Evolutionary conservation across 2,797 vertebrate species (phyloP).

Genomic region (Sphenodon punctatus): DNA sequence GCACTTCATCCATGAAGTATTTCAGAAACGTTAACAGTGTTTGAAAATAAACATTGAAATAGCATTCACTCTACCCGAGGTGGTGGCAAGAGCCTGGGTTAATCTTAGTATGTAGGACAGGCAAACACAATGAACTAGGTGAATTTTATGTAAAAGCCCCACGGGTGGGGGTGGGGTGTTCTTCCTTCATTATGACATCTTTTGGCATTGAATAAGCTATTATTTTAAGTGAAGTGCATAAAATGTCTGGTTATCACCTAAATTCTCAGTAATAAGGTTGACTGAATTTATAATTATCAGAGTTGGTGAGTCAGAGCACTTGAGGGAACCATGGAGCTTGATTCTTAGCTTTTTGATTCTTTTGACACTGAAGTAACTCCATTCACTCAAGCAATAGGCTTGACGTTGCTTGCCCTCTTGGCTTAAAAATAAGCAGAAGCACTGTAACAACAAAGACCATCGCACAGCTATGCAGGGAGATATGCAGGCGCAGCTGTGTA

Average conservation of each 20-base stretch:
- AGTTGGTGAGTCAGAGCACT: background rate
- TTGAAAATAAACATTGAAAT: background rate
- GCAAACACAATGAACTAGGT: background rate
- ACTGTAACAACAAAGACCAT: background rate
- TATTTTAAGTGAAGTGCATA: too few species aligned
- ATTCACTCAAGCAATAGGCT: background rate
- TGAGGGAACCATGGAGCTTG: background rate
- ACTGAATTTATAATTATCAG: too few species aligned
- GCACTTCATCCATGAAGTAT: background rate
- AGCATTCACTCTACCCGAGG: background rate
- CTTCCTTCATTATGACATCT: too few species aligned
- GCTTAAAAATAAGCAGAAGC: background rate
- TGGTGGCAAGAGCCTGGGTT: background rate
- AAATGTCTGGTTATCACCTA: too few species aligned
- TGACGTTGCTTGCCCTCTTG: constrained; percentile 5
- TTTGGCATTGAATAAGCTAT: too few species aligned
- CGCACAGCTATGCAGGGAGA: background rate
- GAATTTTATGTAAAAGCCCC: rapidly evolving
- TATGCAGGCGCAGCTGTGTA: background rate
- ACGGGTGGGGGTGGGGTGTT: too few species aligned
- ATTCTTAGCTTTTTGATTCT: background rate
- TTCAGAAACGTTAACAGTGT: background rate
- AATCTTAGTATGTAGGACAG: background rate
- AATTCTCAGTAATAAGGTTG: too few species aligned
- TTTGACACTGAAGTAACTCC: background rate